These are phyloP conservation scores for Synanceia verrucosa DNA, from an alignment of 2,797 vertebrate species.

Conservation along the genomic window DNA sequence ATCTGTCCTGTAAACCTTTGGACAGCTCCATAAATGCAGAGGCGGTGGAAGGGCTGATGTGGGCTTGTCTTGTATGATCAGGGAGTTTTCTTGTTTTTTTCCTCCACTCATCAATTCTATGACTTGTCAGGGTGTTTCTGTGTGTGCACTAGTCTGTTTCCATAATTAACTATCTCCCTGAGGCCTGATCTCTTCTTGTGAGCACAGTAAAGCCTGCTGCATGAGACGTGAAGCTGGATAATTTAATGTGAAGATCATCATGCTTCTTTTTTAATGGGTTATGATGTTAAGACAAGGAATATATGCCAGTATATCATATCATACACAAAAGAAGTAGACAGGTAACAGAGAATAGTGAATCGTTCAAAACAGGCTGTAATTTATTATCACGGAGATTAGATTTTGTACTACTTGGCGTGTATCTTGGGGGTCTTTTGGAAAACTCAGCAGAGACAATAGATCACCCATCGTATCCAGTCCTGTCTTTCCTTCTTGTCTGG, in stretches of 20 bases:
- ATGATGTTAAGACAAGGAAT: neutral
- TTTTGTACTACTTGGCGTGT: neutral
- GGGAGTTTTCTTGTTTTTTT: constrained; percentile 4
- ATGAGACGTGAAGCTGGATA: neutral
- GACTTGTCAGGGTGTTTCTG: constrained; percentile 2
- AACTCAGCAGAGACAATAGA: constrained; percentile 9
- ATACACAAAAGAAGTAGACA: neutral
- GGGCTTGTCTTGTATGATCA: constrained; percentile 21
- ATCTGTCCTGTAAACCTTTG: constrained; percentile 58
- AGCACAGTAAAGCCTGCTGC: neutral
- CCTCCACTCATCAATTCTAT: neutral
- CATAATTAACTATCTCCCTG: neutral
- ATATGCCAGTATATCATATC: neutral
- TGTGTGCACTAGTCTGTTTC: neutral
- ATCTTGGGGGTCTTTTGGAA: neutral
- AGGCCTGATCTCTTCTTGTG: neutral
- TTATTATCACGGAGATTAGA: neutral
- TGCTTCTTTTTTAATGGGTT: neutral
- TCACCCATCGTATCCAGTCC: constrained; percentile 18
- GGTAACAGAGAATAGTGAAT: no score
- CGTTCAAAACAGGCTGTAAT: neutral
- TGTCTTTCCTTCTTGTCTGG: constrained; percentile 44
- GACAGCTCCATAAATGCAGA: constrained; percentile 32
- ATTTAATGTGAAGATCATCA: constrained; percentile 3
- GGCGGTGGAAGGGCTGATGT: constrained; percentile 6